Evolutionary conservation across 2,888 invertebrate genomes (phyloP).

Genomic region (Ormyrus thymus): DNA sequence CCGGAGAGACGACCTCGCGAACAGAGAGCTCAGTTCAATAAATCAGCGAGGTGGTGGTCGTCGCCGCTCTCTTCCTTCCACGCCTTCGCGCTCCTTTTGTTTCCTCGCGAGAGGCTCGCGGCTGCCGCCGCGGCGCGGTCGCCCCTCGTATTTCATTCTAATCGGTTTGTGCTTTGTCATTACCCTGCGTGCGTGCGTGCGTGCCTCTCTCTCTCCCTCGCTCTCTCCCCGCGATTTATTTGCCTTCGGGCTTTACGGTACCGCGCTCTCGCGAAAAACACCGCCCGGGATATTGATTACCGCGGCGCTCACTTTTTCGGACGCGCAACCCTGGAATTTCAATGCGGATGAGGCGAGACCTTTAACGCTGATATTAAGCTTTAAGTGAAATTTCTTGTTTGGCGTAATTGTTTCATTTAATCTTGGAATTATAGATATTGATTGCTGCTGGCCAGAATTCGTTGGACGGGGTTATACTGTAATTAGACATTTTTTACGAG

Average conservation of each 20-base stretch:
- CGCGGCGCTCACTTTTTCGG: background rate
- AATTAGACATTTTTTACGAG: too few relatives aligned
- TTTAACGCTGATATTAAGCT: too few relatives aligned
- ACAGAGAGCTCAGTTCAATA: constrained; percentile 10
- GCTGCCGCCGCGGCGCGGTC: background rate
- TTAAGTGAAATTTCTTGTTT: too few relatives aligned
- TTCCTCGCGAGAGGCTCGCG: constrained; percentile 1
- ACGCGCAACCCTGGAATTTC: too few relatives aligned
- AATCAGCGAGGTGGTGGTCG: constrained; percentile 37
- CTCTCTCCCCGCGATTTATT: constrained; percentile 10
- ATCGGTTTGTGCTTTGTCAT: constrained; percentile 50
- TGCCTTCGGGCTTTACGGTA: constrained; percentile 11
- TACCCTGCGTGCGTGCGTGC: constrained; percentile 5
- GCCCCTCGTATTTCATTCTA: constrained; percentile 49
- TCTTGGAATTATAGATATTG: too few relatives aligned
- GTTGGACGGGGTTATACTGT: too few relatives aligned
- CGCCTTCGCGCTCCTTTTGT: constrained; percentile 31
- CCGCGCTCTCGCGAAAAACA: background rate
- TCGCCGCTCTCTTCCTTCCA: constrained; percentile 9
- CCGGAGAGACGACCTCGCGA: background rate
- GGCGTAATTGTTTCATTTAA: too few relatives aligned
- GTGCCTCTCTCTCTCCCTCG: too few relatives aligned
- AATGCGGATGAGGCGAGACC: too few relatives aligned
- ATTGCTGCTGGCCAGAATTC: too few relatives aligned
- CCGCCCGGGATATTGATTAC: background rate